Conservation (phyloP, 2,113 vertebrate species). For the Notiomystis cincta region DNA sequence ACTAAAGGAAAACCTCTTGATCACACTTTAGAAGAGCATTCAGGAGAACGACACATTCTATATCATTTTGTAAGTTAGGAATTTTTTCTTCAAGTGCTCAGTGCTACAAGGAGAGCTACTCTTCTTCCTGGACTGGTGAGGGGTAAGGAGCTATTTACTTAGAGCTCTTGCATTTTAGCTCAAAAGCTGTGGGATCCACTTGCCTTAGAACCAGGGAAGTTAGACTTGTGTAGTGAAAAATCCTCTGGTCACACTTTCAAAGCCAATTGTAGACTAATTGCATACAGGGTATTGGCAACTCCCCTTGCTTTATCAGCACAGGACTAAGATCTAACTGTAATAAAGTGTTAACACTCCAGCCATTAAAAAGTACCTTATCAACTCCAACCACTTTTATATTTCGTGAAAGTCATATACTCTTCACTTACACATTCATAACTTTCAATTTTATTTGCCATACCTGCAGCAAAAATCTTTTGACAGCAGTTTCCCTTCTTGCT, state of each 20-base stretch:
- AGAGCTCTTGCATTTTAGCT: constrained; percentile 21
- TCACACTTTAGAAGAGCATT: constrained; percentile 68
- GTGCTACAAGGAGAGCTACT: background rate
- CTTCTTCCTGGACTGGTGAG: constrained; percentile 9
- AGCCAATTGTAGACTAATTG: background rate
- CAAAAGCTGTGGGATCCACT: background rate
- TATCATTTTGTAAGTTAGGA: constrained; percentile 29
- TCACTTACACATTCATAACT: background rate
- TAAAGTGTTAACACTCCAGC: background rate
- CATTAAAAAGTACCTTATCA: background rate
- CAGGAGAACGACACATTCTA: constrained; percentile 55
- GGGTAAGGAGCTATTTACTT: constrained; percentile 17
- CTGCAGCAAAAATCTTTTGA: background rate
- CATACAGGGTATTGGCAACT: background rate
- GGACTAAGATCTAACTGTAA: background rate
- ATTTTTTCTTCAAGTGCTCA: constrained; percentile 22
- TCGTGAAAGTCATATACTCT: background rate
- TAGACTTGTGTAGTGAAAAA: background rate
- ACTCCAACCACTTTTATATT: background rate
- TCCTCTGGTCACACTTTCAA: background rate
- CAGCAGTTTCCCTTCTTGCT: background rate
- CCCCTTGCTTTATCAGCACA: background rate
- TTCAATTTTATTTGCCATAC: background rate
- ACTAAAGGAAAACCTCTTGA: constrained; percentile 72
- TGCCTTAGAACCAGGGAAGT: background rate